Base-by-base conservation (phyloP, 2,888 invertebrate species). In the Tetheella fluctuosa region DNA sequence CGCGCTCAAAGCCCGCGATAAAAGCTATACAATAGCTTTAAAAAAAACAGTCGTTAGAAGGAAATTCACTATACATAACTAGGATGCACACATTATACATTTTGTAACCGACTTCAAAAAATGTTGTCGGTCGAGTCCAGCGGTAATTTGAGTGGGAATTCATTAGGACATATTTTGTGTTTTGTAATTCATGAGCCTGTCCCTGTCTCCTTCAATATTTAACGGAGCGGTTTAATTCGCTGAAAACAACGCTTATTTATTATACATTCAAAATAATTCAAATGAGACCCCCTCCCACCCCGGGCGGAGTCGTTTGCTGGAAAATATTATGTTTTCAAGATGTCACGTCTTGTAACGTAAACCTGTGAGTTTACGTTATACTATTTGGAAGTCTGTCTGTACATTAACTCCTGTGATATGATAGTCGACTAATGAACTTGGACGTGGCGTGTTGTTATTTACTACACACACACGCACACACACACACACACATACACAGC, bases 261-360 rank as follows among this genome's bases (percentile, higher is more conserved):
- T 76, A 74, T 71, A 71, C 71, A 74, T 74, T 74, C 74, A 69
- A 69, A 71, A 71, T 72, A 71, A 73, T 73, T 73, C 63, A 71
- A 71, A 70, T 68, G 65, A 63, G 64, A n/a, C 12, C 54, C 13
- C 54, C 25, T 25, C 13, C 25, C 23, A n/a, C 37, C 6, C 39
- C 30, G 28, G 7, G n/a, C 7, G 53, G 34, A 37, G 37, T 20
- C 59, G 17, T 5, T 7, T 20, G 17, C 17, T 54, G 10, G 23
- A 25, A 17, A 17, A 34, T 20, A 34, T 28, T n/a, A 54, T 54
- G 54, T 17, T 54, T 54, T 10, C 20, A 34, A 34, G 54, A 34
- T 54, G 17, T 30, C 54, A 54, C 54, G 17, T n/a, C 42, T 42
- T 42, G 7, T 37, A 34, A 37, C 37, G 37, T 37, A 8, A 39